Evolutionary conservation across 1,140 invertebrate genomes (phyloP).

Genomic region (Helicoverpa zea): DNA sequence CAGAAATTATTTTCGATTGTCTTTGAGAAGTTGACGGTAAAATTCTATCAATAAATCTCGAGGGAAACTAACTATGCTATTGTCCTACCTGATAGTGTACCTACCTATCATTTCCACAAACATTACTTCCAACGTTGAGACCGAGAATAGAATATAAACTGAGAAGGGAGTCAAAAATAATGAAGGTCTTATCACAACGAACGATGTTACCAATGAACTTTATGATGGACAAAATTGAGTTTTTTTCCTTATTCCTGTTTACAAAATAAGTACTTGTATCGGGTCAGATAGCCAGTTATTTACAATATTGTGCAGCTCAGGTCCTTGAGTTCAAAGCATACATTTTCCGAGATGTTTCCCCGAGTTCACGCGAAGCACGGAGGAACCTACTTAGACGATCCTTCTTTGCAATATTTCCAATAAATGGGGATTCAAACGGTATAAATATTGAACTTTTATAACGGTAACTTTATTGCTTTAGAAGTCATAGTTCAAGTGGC

Average conservation of each 20-base stretch:
- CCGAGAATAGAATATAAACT: too few relatives aligned
- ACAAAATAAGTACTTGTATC: too few relatives aligned
- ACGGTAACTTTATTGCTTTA: conserved; percentile 9
- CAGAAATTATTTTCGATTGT: conserved; percentile 1
- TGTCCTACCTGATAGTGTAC: too few relatives aligned
- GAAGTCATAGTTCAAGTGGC: not conserved
- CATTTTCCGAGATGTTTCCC: conserved; percentile 4
- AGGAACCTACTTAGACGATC: conserved; percentile 2
- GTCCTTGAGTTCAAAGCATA: conserved; percentile 9
- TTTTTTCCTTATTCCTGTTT: too few relatives aligned
- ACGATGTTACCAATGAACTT: too few relatives aligned
- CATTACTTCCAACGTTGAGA: too few relatives aligned
- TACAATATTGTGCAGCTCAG: not conserved
- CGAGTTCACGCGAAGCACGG: conserved; percentile 6
- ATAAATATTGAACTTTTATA: conserved; percentile 10
- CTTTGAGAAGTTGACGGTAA: not conserved
- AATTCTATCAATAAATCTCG: too few relatives aligned
- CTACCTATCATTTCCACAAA: too few relatives aligned
- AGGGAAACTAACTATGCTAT: too few relatives aligned
- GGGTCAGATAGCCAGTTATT: not conserved
- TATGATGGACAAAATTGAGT: too few relatives aligned
- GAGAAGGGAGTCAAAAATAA: too few relatives aligned
- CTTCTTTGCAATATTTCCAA: conserved; percentile 3
- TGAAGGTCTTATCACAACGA: too few relatives aligned
- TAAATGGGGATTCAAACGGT: conserved; percentile 23